These are phyloP conservation scores for Nasonovia ribisnigri DNA, from an alignment of 2,888 invertebrate species.

Conservation along the genomic window DNA sequence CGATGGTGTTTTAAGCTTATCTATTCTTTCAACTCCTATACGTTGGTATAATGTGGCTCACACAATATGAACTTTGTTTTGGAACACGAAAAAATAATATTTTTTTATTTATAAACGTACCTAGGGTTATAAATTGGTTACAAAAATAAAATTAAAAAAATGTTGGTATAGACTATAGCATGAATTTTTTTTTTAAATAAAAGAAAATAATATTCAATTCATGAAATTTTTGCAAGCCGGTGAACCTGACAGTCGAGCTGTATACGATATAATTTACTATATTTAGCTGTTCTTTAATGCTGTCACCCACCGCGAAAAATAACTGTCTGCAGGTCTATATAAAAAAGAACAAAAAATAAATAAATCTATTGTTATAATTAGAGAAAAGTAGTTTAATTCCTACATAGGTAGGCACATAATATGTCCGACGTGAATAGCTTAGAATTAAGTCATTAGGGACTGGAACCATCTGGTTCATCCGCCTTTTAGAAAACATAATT, in stretches of 20 bases:
- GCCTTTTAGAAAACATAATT: not conserved
- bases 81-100: too few relatives aligned
- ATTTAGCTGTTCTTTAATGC: not conserved
- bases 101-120: too few relatives aligned
- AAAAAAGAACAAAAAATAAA: not conserved
- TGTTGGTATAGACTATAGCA: too few relatives aligned
- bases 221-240: not conserved
- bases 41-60: too few relatives aligned
- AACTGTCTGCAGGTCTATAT: not conserved
- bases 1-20: too few relatives aligned
- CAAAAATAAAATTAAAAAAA: too few relatives aligned
- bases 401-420: not conserved
- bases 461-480: not conserved
- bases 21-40: too few relatives aligned
- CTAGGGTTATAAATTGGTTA: too few relatives aligned
- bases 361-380: not conserved
- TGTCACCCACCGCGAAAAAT: too few relatives aligned
- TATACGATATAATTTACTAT: constrained; percentile 12
- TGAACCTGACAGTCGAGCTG: not conserved
- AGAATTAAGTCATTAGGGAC: not conserved
- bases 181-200: too few relatives aligned
- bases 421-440: not conserved
- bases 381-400: not conserved
- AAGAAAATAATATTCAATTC: not conserved
- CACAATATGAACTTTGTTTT: too few relatives aligned